Evolutionary conservation across 2,888 invertebrate genomes (phyloP).

Genomic region (Cryptus armator): DNA sequence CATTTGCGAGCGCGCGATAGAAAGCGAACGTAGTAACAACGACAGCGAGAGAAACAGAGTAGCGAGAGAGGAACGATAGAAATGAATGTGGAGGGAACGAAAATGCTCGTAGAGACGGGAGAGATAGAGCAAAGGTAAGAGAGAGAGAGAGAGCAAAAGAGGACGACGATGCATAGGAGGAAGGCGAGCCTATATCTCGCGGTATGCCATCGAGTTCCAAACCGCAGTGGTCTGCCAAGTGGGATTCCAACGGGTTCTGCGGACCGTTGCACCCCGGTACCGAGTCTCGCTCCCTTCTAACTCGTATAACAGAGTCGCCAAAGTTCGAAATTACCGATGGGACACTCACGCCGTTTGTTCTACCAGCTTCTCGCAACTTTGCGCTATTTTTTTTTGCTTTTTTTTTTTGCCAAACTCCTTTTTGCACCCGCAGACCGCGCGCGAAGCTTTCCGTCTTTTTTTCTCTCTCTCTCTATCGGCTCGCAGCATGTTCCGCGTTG

Average conservation of each 20-base stretch:
- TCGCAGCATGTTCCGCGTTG: constrained; percentile 9
- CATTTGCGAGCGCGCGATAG: constrained; percentile 8
- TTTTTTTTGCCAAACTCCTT: constrained; percentile 15
- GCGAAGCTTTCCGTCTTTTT: not conserved
- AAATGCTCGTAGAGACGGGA: constrained; percentile 9
- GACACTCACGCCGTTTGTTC: constrained; percentile 68
- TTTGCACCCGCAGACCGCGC: not conserved
- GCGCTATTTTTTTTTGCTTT: constrained; percentile 34
- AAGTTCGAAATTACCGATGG: constrained; percentile 77
- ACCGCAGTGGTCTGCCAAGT: constrained; percentile 78
- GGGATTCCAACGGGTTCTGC: constrained; percentile 72
- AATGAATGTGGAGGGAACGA: constrained; percentile 27
- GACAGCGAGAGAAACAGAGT: constrained; percentile 10
- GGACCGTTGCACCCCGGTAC: constrained; percentile 40
- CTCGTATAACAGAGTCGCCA: constrained; percentile 75
- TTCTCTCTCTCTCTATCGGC: not conserved
- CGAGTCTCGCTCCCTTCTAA: constrained; percentile 54
- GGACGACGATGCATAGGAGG: constrained; percentile 18
- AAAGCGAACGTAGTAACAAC: constrained; percentile 10
- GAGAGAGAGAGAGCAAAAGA: constrained; percentile 6
- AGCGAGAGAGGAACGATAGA: constrained; percentile 21
- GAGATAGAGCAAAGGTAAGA: not conserved
- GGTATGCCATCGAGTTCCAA: constrained; percentile 74
- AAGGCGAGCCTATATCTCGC: constrained; percentile 16
- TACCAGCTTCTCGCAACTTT: constrained; percentile 35